Base-by-base conservation (phyloP, 2,888 invertebrate species). In the Lathronympha strigana region DNA sequence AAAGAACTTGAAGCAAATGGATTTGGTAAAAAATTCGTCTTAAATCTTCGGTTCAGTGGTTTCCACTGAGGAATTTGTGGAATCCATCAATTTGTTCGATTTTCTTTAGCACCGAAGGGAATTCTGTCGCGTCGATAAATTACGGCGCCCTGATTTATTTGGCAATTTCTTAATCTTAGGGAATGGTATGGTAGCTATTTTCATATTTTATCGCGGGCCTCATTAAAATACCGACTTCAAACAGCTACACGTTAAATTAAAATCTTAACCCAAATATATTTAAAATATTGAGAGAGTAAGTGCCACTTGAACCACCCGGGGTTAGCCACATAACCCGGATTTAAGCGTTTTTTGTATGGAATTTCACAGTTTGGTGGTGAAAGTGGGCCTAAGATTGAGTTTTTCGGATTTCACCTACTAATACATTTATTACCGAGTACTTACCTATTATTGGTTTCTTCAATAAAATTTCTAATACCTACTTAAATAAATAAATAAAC, bases 21-120 rank as follows among this genome's bases (percentile, higher is more conserved):
- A 71, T 70, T 71, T 69, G 68, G 68, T 70, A 75, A 71, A 71
- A 70, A 78, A 76, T 74, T 76, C 79, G 77, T 80, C 58, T 79
- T 76, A 77, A 83, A 79, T 73, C 72, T 63, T 68, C 76, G 75
- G 69, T 75, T 69, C 79, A 76, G 70, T 73, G 78, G 76, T 67
- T 80, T 73, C 72, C 74, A 73, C 70, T 73, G 71, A 72, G 75
- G 79, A 83, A 87, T 87, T 83, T 81, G 77, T 76, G 82, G 84
- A 82, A 86, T 86, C 81, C 83, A 85, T 87, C 86, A 87, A 86
- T 88, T 85, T 82, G 82, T 77, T 76, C 83, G 82, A 85, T 83
- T 84, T 82, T 77, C 81, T 80, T 80, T 76, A 75, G 76, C 73
- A 74, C 76, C 71, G 66, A 76, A 73, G 73, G 76, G 74, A 82